A percentile compares a stretch with the other conserved stretches of the same genome.
Conservation (phyloP, 2,113 vertebrate species). For the Desmodus rotundus region DNA sequence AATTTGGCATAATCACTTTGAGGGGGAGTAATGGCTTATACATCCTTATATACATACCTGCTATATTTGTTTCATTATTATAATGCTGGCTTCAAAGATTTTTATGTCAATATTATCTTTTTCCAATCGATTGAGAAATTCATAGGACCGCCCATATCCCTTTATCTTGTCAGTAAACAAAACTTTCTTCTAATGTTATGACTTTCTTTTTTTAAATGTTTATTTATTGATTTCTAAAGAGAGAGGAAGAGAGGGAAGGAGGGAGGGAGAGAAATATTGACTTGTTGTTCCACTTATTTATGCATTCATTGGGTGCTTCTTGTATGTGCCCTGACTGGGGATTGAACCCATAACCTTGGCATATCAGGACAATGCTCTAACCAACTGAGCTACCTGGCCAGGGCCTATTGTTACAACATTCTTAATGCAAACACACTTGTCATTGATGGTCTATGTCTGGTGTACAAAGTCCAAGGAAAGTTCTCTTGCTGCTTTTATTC, state of each 20-base stretch:
- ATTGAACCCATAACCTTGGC: too few species aligned
- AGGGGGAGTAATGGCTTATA: background rate
- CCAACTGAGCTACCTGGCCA: too few species aligned
- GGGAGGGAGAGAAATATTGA: too few species aligned
- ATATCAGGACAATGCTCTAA: too few species aligned
- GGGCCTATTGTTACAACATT: background rate
- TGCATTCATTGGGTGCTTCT: too few species aligned
- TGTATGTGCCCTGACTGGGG: too few species aligned
- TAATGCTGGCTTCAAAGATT: background rate
- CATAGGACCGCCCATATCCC: background rate
- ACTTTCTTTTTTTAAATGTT: background rate
- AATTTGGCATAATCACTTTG: constrained; percentile 6
- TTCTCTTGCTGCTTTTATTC: background rate
- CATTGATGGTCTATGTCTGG: background rate
- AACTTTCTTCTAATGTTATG: background rate
- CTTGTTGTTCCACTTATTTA: too few species aligned
- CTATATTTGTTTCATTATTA: background rate
- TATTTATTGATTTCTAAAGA: too few species aligned
- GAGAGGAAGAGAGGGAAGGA: too few species aligned
- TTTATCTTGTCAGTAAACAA: background rate
- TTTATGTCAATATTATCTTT: background rate
- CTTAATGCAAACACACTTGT: background rate
- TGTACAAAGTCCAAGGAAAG: background rate
- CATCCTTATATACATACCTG: background rate
- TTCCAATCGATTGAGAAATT: background rate